These are phyloP conservation scores for Halisarca cf. caerulea DNA, from an alignment of 37 sponge, comb jelly and placozoan genomes.

Conservation along the genomic window DNA sequence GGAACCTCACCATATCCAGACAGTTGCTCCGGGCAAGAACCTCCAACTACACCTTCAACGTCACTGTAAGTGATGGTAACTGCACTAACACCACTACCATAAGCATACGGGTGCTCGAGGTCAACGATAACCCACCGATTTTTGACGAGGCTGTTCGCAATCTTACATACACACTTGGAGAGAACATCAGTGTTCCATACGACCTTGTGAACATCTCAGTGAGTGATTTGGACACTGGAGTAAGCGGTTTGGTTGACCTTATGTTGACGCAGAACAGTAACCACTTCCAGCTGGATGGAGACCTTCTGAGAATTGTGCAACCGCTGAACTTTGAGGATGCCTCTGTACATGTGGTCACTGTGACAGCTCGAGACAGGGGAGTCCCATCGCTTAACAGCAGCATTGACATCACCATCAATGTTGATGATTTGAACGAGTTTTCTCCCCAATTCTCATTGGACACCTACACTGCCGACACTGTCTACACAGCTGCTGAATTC, in stretches of 20 bases:
- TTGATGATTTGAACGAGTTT: conserved; percentile 41
- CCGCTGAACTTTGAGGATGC: conserved; percentile 20
- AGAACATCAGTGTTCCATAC: background rate
- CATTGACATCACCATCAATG: conserved; percentile 42
- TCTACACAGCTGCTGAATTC: background rate
- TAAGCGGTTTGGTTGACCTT: conserved; percentile 31
- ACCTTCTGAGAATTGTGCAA: conserved; percentile 1
- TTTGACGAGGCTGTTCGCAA: conserved; percentile 6
- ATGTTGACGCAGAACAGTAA: background rate
- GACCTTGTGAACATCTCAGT: conserved; percentile 34
- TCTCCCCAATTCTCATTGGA: conserved; percentile 29
- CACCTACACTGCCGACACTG: background rate
- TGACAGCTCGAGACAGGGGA: conserved; percentile 45
- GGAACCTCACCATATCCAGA: conserved; percentile 1
- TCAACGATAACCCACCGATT: conserved; percentile 49
- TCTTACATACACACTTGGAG: background rate
- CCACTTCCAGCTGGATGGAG: conserved; percentile 35
- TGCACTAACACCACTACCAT: conserved; percentile 27
- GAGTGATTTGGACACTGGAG: conserved; percentile 35
- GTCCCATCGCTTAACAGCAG: conserved; percentile 5
- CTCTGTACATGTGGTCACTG: background rate
- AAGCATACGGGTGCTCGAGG: conserved; percentile 43
- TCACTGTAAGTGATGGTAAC: conserved; percentile 11
- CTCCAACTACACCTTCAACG: background rate
- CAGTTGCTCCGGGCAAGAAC: background rate